phyloP scores from a whole-genome alignment of 2,113 vertebrate species.

The Microtus montanus region DNA sequence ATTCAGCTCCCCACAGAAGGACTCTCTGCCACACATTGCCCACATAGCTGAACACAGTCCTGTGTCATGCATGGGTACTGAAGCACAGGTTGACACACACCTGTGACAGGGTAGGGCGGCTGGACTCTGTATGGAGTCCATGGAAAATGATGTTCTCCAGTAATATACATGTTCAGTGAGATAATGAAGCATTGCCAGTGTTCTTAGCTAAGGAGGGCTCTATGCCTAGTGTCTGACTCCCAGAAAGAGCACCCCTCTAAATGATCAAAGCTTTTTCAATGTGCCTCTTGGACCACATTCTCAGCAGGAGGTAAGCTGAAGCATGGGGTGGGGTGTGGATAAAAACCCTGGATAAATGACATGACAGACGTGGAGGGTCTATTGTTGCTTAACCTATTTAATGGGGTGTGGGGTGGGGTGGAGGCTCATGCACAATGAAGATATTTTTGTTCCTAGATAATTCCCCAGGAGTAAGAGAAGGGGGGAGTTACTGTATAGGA shows the following conservation, averaged over 20 bases:
- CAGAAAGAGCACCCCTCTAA: background rate
- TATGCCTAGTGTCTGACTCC: background rate
- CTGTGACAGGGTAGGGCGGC: too few relatives aligned
- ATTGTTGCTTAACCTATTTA: background rate
- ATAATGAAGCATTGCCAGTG: accelerated
- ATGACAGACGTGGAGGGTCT: background rate
- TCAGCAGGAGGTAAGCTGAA: accelerated
- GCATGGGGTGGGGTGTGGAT: accelerated
- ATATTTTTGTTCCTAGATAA: too few relatives aligned
- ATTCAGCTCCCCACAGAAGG: background rate
- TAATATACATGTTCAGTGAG: too few relatives aligned
- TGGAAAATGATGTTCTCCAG: background rate
- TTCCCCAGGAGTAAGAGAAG: too few relatives aligned
- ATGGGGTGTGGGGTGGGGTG: background rate
- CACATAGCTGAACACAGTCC: background rate
- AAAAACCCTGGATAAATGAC: background rate
- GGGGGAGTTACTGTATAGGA: background rate
- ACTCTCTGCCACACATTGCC: too few relatives aligned
- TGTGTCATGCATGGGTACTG: background rate
- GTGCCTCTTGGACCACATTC: background rate
- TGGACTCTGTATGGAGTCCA: background rate
- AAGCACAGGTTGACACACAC: background rate
- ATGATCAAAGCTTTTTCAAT: background rate
- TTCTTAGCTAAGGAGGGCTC: background rate
- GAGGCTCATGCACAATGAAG: background rate